Base-by-base conservation (phyloP, 2,113 vertebrate genomes). In the Erythrocercus mccallii region DNA sequence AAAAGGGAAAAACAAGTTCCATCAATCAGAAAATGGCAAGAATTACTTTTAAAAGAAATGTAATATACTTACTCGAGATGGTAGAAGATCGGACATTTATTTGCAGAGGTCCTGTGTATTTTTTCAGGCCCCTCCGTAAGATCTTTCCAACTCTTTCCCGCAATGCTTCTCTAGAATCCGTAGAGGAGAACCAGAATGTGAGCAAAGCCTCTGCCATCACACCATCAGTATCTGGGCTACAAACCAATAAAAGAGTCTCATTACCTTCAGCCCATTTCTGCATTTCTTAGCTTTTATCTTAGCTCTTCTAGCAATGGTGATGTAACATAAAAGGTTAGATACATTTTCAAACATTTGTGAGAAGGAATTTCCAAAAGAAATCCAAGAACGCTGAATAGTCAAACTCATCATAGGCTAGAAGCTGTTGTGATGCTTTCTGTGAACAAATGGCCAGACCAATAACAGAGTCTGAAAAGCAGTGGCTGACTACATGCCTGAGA, bases 131-230 rank as follows among this genome's bases (percentile, higher is more conserved):
- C 42, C 96, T 89, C 56, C 50, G 28, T 85, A 98, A 93, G 91
- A 95, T 95, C 47, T 28, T 92, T 88, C 95, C 72, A 9, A 95
- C 65, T 53, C 16, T 96, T 47, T 86, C 73, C 64, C 53, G 20
- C 74, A 96, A 27, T 37, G 84, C 84, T 95, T 91, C 97, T 84
- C 72, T 73, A 33, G 90, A 94, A 90, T 98, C 97, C 93, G 73
- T 94, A 78, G 86, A 60, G 70, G 72, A 97, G 81, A 96, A 97
- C 78, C 91, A 96, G 95, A 98, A 98, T 17, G 97, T 98, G 82
- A 98, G 95, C 79, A 98, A 93, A 87, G 81, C 69, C 37, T 98
- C 97, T 88, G 97, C 90, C 45, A 92, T 44, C 47, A 97, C 95
- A 79, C 97, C 97, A 21, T 94, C 96, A 61, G 89, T 61, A 74